Conservation (phyloP, 2,797 vertebrate genomes). For the Columba guinea region DNA sequence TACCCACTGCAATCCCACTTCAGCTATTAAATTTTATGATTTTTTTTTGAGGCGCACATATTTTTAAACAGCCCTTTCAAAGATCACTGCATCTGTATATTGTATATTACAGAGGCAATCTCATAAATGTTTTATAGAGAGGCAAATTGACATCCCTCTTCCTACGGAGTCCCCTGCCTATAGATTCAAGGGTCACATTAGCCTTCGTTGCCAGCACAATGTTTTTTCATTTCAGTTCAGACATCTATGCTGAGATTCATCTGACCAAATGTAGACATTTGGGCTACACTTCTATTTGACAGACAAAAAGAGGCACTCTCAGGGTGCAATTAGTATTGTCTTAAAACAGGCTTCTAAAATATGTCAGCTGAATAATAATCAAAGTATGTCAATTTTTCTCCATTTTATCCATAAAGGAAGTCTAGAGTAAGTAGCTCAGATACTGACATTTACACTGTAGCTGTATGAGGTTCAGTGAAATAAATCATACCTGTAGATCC, state of each 20-base stretch:
- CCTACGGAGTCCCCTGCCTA: neutral
- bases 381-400: neutral
- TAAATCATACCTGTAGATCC: neutral
- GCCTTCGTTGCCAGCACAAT: neutral
- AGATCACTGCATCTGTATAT: neutral
- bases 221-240: neutral
- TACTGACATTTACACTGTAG: neutral
- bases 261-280: neutral
- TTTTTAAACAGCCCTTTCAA: constrained; percentile 8
- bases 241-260: neutral
- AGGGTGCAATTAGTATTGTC: neutral
- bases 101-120: neutral
- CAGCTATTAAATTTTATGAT: neutral
- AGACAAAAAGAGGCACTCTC: neutral
- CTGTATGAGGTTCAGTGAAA: neutral
- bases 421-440: neutral
- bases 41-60: neutral
- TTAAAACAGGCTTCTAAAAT: neutral
- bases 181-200: neutral
- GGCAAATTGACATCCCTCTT: neutral
- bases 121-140: neutral
- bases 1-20: neutral
- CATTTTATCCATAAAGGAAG: neutral
- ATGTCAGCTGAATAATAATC: neutral
- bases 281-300: neutral